Conservation (phyloP, 2,797 vertebrate genomes). For the Staurois parvus region DNA sequence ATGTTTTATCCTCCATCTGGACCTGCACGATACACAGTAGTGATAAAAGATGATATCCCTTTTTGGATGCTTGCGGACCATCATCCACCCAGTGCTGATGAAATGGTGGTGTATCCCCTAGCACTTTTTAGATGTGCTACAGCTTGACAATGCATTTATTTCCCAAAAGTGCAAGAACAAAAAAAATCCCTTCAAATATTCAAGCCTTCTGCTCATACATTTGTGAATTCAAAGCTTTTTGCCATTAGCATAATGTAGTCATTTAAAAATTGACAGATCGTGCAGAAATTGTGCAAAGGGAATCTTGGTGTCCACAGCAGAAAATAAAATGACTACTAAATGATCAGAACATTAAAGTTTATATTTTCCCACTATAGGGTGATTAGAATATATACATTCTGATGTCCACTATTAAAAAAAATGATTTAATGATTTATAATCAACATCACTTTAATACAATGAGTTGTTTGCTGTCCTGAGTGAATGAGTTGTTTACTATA, state of each 20-base stretch:
- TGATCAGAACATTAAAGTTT: not conserved
- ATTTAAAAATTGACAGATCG: constrained; percentile 84
- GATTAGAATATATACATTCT: too few relatives aligned
- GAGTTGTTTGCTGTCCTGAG: too few relatives aligned
- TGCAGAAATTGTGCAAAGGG: constrained; percentile 73
- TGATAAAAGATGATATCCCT: constrained; percentile 87
- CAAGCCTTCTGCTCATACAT: constrained; percentile 79
- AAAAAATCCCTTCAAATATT: constrained; percentile 77
- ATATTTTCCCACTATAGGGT: not conserved
- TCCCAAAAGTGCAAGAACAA: constrained; percentile 77
- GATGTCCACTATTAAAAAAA: too few relatives aligned
- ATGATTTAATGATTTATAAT: too few relatives aligned
- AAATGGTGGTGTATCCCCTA: constrained; percentile 82
- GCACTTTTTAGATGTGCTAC: constrained; percentile 81
- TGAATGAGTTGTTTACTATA: too few relatives aligned
- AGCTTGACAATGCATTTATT: constrained; percentile 85
- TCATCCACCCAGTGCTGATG: constrained; percentile 77
- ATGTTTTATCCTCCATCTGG: constrained; percentile 94
- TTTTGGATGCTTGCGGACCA: constrained; percentile 80
- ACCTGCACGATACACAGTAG: constrained; percentile 81
- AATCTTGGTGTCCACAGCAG: not conserved
- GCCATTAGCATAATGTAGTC: constrained; percentile 76
- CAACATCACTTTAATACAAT: too few relatives aligned
- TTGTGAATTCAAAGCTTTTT: constrained; percentile 81
- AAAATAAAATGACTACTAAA: not conserved